Base-by-base conservation (phyloP, 2,888 invertebrate genomes). In the Cryptocephalus moraei region DNA sequence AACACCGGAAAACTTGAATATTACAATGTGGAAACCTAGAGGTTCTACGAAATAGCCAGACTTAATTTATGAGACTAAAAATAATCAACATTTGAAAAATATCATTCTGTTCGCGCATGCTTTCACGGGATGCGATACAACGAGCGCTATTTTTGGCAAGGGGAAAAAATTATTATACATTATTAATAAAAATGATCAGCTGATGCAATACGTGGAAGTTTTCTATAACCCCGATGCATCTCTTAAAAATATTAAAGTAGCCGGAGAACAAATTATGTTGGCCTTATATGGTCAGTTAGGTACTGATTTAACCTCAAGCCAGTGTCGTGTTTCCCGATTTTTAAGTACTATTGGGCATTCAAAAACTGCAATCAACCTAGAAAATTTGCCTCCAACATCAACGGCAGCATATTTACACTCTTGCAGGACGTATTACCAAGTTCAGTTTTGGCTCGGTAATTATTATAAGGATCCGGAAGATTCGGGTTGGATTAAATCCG, bases 401-500 rank as follows among this genome's bases (percentile, higher is more conserved):
- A n/a, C 34, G 34, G 34, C 34, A 34, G 34, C n/a, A 34, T 34
- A 34, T 9, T 8, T 12, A 14, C n/a, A 41, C 13, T 41, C 14
- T n/a, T n/a, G n/a, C 8, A 9, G 41, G 8, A n/a, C 41, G 8
- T 41, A 13, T 12, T 12, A 12, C n/a, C 41, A 41, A 14, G 8
- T 41, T 12, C 41, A 41, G 9, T 8, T 41, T 41, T 41, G 41
- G 22, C 14, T 41, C 14, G 41, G 41, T 34, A 22, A 42, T 34
- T 34, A 42, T 42, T n/a, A 12, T n/a, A 43, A 43, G 36, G 13
- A 42, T 34, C 31, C 42, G 4, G 31, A 42, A 34, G 4, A 46
- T 32, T 36, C 32, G 34, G 46, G 46, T n/a, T 46, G 41, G 46
- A 42, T 33, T 11, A 42, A 46, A 42, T 33, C 47, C 3, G 47